Evolutionary conservation across 2,797 vertebrate species (phyloP), one percentile per base, ranked within the genome.

Genomic region (Pangasius djambal): DNA sequence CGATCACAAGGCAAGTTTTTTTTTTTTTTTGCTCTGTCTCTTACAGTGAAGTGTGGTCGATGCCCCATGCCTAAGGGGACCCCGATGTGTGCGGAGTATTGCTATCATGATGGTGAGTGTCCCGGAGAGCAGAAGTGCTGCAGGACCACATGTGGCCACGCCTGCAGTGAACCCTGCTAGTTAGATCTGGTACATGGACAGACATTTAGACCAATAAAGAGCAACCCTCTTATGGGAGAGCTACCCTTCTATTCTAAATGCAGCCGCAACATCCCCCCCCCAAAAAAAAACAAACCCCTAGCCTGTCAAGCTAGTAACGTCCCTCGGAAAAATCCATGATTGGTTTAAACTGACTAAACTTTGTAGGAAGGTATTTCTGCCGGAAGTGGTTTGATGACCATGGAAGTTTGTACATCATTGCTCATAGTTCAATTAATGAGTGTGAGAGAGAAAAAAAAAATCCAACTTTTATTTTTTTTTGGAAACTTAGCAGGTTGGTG

Each of bases 51-150:
- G 90, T 94, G 52, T 2, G 96, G 85, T 20, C 92, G 93, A 82
- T 97, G 96, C 50, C 48, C 93, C 7, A 55, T 78, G 34, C 94
- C 94, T 20, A 91, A 92, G 85, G 90, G 93, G 57, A 95, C 95
- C 18, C 86, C 87, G 5, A 94, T 95, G 94, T 97, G 96, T 90
- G 96, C 95, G 0, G 94, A 95, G 91, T 95, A 90, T 92, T 97
- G 96, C 88, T 93, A 94, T 77, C 95, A 96, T 9, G 96, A 97
- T 4, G 95, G 95, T 28, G 90, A 97, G 88, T 97, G 96, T 91
- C 93, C 95, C 3, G 94, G 86, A 13, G 92, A 94, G 85, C 93
- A 96, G 91, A 97, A 96, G 91, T 97, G 96, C 92, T 97, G 96
- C 93, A 93, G 83, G 78, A 96, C 95, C 2, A 94, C 92, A n/a